Base-by-base conservation (phyloP, 2,888 invertebrate species). In the Drosophila meridiana region DNA sequence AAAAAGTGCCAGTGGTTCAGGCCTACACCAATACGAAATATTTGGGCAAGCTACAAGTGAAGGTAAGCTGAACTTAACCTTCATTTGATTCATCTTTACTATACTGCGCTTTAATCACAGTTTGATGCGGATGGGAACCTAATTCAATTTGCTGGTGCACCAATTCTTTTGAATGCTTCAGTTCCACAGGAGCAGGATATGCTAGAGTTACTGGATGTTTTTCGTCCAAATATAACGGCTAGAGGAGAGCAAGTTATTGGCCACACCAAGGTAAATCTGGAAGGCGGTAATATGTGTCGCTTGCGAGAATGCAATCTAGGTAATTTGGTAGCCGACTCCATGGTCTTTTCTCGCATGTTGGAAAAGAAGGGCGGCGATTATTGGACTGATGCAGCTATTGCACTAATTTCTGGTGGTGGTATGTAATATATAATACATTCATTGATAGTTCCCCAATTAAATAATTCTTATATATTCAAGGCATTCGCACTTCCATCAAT, bases 1-100 rank as follows among this genome's bases (percentile, higher is more conserved):
- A 95, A 92, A 93, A 94, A 73, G 96, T 96, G 2, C 97, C 97
- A 0, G 97, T 97, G 0, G 97, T 98, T 0, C 98, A 98, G 93
- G 98, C 97, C 1, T 98, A 96, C 88, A 97, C 97, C 0, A 97
- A 96, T 89, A 98, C 98, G 0, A 98, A 98, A 93, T 98, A 98
- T 92, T 93, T 98, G 72, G 98, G 98, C 0, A 95, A 95, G 87
- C 93, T 98, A 30, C 94, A 95, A 68, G 88, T 95, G 76, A 95
- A 78, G 85, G 92, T 92, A 72, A 36, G 26, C 20, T 20, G 20
- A n/a, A 0, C 1, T 8, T 9, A 40, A 0, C 9, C n/a, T 26
- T 26, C 9, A 28, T 26, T 52, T 3, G 20, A 34, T 13, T 34
- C 11, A 20, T 7, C 3, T 7, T 13, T 7, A 13, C 11, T 20